These are phyloP conservation scores for Ataeniobius toweri DNA, from an alignment of 2,797 vertebrate species.

Conservation along the genomic window DNA sequence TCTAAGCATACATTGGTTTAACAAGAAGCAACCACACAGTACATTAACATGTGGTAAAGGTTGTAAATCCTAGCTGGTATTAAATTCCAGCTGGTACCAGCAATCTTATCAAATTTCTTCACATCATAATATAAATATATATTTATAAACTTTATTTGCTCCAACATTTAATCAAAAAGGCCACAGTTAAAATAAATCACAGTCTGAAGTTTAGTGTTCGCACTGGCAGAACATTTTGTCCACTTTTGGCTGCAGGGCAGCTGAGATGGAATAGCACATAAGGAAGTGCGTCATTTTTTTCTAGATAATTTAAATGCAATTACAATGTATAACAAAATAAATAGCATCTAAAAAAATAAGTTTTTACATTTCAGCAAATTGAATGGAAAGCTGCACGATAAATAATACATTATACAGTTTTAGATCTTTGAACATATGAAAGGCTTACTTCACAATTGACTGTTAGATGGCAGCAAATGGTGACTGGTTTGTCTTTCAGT, in stretches of 20 bases:
- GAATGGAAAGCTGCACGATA: slow-evolving; percentile 1
- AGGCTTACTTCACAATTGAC: slow-evolving; percentile 1
- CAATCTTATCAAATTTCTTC: neutral
- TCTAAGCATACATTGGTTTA: neutral
- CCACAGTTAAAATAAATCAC: slow-evolving; percentile 1
- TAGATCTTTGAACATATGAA: slow-evolving; percentile 6
- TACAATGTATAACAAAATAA: slow-evolving; percentile 1
- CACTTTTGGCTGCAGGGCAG: neutral
- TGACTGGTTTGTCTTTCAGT: slow-evolving; percentile 11
- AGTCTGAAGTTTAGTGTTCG: neutral
- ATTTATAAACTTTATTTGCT: neutral
- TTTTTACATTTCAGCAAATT: neutral
- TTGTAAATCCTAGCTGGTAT: neutral
- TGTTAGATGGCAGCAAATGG: neutral
- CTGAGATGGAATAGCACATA: neutral
- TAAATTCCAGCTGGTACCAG: neutral
- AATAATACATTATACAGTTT: neutral
- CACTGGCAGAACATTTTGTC: neutral
- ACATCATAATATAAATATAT: neutral
- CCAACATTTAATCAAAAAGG: neutral
- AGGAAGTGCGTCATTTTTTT: neutral
- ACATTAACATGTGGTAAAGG: neutral
- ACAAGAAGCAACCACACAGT: neutral
- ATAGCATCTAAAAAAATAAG: neutral
- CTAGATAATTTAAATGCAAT: neutral